A percentile compares a stretch with the other conserved stretches of the same genome.
Evolutionary conservation across 2,797 vertebrate species (phyloP).

Genomic region (Luscinia luscinia): DNA sequence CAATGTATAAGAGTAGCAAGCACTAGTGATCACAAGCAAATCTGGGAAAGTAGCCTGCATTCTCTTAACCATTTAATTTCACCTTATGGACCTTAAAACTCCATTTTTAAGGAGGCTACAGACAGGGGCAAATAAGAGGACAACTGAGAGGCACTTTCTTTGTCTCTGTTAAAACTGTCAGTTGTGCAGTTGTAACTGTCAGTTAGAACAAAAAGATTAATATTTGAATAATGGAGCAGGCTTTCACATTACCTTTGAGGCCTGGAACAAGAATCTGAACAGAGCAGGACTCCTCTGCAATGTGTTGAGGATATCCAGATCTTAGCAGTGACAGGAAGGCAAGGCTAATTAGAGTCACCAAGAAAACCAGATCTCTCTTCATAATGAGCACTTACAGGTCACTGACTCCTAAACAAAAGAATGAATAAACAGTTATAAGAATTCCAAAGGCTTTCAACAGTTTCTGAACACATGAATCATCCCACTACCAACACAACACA

Average conservation of each 20-base stretch:
- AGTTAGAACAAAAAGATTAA: neutral
- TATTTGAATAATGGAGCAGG: neutral
- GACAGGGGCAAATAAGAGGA: neutral
- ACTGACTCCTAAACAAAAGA: slow-evolving; percentile 75
- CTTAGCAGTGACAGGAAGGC: slow-evolving; percentile 81
- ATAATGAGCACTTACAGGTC: slow-evolving; percentile 81
- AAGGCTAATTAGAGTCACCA: slow-evolving; percentile 79
- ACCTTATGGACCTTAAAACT: neutral
- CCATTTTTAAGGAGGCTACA: neutral
- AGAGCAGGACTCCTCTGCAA: slow-evolving; percentile 91
- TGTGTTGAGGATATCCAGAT: slow-evolving; percentile 83
- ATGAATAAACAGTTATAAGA: slow-evolving; percentile 72
- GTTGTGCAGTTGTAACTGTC: neutral
- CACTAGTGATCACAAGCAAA: neutral
- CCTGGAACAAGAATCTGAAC: slow-evolving; percentile 97
- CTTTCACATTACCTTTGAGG: slow-evolving; percentile 89
- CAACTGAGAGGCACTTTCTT: neutral
- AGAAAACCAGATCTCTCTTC: slow-evolving; percentile 80
- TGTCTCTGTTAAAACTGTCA: neutral
- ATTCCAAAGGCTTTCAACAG: slow-evolving; percentile 45
- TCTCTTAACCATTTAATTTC: neutral
- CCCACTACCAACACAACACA: neutral
- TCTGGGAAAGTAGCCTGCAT: neutral
- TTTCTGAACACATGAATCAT: slow-evolving; percentile 23
- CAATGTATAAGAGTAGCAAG: neutral